Evolutionary conservation across 2,113 vertebrate species (phyloP), one percentile per base, ranked within the genome.

Genomic region (Cyprinus carpio): DNA sequence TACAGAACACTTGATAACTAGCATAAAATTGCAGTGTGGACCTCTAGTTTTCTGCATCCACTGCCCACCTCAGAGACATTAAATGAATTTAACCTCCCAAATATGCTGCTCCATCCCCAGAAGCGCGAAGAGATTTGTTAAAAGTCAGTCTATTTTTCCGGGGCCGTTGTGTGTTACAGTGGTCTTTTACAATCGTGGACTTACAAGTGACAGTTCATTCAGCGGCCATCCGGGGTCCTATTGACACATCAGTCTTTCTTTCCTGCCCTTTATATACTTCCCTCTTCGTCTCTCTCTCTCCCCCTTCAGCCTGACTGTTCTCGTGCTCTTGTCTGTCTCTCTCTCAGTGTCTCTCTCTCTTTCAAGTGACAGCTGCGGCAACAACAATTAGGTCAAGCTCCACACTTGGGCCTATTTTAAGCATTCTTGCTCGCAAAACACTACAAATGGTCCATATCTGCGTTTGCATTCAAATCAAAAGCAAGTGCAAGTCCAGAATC

Each of bases 371-470:
- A 92, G 88, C 90, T 87, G 89, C 86, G 69, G 87, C 71, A 27
- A 74, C 74, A 75, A 79, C 91, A 95, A 91, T 93, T 90, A 92
- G 92, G 93, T 95, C 92, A 92, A 88, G 82, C 78, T 60, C 40
- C 34, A 84, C 49, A 84, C 84, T 84, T 81, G 85, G 89, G 90
- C 87, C 91, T 94, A 94, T 91, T 93, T 93, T 90, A 89, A 90
- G 90, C 85, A 40, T 67, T 40, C 75, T 58, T 62, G 56, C 77
- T 78, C 74, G 18, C 82, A 79, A 77, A 51, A 84, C 89, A 91
- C 81, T 86, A 77, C 46, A 83, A 86, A 76, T 81, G 67, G 43
- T 85, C 72, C 84, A 51, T 75, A 84, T 88, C 86, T 89, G 84
- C 58, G 82, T 80, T 31, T 88, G 89, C 89, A 87, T 65, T 82